phyloP scores from a whole-genome alignment of 2,888 invertebrate genomes.

The Nephrotoma flavescens region DNA sequence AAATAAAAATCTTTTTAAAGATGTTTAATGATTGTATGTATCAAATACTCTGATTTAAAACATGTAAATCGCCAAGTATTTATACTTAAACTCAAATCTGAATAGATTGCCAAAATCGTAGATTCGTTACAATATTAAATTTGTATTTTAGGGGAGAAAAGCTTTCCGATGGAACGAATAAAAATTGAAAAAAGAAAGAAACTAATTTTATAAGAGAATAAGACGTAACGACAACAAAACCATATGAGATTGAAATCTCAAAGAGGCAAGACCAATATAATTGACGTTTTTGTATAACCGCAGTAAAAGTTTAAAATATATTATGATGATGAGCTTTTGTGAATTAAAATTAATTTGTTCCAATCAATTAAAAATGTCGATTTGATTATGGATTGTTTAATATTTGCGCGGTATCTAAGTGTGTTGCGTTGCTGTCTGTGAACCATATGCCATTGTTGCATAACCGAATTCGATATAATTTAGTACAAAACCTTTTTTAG shows the following conservation, averaged over 20 bases:
- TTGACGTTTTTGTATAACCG: not conserved
- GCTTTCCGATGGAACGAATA: not conserved
- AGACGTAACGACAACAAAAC: not conserved
- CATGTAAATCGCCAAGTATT: not conserved
- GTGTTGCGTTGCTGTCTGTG: not conserved
- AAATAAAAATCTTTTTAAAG: not conserved
- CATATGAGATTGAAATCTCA: not conserved
- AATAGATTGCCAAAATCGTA: not conserved
- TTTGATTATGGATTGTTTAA: not conserved
- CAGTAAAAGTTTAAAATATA: not conserved
- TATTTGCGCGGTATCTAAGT: not conserved
- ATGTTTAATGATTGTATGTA: constrained; percentile 4
- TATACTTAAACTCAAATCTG: constrained; percentile 1
- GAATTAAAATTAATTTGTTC: not conserved
- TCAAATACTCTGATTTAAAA: constrained; percentile 2
- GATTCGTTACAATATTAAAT: not conserved
- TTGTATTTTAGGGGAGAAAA: not conserved
- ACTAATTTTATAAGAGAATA: not conserved
- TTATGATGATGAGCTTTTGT: not conserved
- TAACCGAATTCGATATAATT: not conserved
- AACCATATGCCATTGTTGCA: not conserved
- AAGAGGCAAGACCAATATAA: not conserved
- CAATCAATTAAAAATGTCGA: not conserved
- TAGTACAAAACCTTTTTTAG: too few species aligned
- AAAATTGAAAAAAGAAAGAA: not conserved